phyloP scores from a whole-genome alignment of 2,888 invertebrate genomes.

The Xestia ashworthii region DNA sequence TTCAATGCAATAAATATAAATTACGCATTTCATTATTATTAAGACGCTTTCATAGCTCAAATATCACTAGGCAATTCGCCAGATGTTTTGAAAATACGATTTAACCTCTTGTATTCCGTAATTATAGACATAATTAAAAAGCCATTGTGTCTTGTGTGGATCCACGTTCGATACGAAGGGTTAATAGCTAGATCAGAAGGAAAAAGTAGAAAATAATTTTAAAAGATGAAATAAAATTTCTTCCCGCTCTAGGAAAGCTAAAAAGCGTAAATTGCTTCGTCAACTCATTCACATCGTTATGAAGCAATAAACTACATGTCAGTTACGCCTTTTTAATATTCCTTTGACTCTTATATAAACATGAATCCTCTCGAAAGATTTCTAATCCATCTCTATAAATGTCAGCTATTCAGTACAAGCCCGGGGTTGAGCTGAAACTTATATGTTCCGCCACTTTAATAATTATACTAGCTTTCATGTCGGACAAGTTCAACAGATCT shows the following conservation, averaged over 20 bases:
- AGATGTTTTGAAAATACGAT: too few species aligned
- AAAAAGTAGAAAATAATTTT: background rate
- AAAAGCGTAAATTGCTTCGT: background rate
- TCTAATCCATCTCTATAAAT: constrained; percentile 33
- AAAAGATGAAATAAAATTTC: background rate
- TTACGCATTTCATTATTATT: too few species aligned
- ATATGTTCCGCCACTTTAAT: constrained; percentile 24
- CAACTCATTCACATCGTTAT: background rate
- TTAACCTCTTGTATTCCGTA: too few species aligned
- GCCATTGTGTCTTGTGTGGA: too few species aligned
- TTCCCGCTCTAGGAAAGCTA: background rate
- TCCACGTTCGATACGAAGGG: too few species aligned
- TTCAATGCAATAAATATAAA: too few species aligned
- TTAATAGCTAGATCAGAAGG: too few species aligned
- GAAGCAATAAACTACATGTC: background rate
- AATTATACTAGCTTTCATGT: constrained; percentile 54
- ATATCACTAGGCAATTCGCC: too few species aligned
- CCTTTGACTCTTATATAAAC: background rate
- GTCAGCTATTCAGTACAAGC: constrained; percentile 28
- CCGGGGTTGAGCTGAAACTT: constrained; percentile 24
- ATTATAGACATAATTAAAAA: too few species aligned
- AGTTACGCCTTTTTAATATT: constrained; percentile 12
- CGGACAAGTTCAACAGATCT: constrained; percentile 35
- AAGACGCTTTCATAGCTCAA: too few species aligned
- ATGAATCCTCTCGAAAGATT: background rate